Percentiles rank a stretch among this genome's conserved stretches.
These are phyloP conservation scores for Gadus macrocephalus DNA, from an alignment of 2,113 vertebrate species.

Conservation along the genomic window DNA sequence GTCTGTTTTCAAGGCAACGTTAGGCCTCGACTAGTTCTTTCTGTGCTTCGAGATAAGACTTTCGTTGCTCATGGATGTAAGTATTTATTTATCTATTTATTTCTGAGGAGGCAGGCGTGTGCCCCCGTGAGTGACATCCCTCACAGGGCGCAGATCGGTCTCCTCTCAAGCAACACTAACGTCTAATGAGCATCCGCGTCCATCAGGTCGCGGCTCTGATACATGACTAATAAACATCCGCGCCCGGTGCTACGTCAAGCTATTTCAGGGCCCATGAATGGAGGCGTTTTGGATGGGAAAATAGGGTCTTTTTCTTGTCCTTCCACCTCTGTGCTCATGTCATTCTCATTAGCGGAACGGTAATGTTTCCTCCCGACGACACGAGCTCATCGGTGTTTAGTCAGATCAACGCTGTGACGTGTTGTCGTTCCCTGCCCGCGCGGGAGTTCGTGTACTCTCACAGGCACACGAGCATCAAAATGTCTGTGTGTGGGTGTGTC, in stretches of 20 bases:
- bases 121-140: constrained; percentile 59
- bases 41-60: too few species aligned
- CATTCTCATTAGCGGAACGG: constrained; percentile 71
- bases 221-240: constrained; percentile 74
- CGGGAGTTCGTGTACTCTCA: background rate
- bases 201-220: constrained; percentile 62
- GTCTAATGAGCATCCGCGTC: constrained; percentile 73
- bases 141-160: constrained; percentile 58
- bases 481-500: background rate
- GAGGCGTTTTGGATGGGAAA: constrained; percentile 43
- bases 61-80: too few species aligned
- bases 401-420: constrained; percentile 45
- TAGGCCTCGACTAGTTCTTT: too few species aligned
- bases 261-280: constrained; percentile 68
- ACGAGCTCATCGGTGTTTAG: constrained; percentile 48
- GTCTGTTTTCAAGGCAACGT: too few species aligned
- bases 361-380: constrained; percentile 11
- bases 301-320: constrained; percentile 70
- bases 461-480: background rate
- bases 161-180: constrained; percentile 74
- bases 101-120: constrained; percentile 13
- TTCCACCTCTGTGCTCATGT: constrained; percentile 79
- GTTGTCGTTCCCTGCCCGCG: constrained; percentile 10
- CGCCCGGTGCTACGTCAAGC: constrained; percentile 19
- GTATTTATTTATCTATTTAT: background rate